Conservation (phyloP, 2,113 vertebrate genomes). For the Climacteris rufus region DNA sequence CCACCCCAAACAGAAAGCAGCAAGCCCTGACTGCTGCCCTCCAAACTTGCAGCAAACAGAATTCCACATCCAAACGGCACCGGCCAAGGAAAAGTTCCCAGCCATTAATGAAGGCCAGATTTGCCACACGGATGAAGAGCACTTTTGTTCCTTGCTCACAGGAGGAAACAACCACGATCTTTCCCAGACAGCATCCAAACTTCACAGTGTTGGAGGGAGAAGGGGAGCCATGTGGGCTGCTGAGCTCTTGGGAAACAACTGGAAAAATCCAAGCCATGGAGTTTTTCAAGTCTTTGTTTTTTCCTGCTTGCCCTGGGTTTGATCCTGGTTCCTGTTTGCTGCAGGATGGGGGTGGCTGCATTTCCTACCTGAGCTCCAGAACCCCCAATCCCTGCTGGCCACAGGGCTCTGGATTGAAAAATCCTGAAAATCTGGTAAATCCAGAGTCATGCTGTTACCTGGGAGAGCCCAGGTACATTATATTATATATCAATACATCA, state of each 20-base stretch:
- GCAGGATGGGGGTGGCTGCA: constrained; percentile 11
- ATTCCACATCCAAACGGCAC: neutral
- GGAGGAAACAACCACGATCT: neutral
- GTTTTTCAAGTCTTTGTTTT: neutral
- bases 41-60: neutral
- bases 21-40: neutral
- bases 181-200: neutral
- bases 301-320: constrained; percentile 41
- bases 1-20: neutral
- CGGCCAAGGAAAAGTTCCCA: neutral
- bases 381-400: neutral
- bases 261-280: constrained; percentile 35
- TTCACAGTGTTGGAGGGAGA: neutral
- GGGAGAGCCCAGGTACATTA: neutral
- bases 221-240: neutral
- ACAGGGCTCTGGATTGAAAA: neutral
- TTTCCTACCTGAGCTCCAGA: neutral
- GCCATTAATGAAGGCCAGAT: neutral
- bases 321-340: constrained; percentile 40
- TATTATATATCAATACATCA: neutral
- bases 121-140: neutral
- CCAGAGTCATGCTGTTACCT: neutral
- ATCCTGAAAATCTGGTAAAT: neutral
- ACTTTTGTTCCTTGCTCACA: neutral
- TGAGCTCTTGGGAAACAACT: neutral